Evolutionary conservation across 2,888 invertebrate genomes (phyloP).

Genomic region (Metacarcinus magister): DNA sequence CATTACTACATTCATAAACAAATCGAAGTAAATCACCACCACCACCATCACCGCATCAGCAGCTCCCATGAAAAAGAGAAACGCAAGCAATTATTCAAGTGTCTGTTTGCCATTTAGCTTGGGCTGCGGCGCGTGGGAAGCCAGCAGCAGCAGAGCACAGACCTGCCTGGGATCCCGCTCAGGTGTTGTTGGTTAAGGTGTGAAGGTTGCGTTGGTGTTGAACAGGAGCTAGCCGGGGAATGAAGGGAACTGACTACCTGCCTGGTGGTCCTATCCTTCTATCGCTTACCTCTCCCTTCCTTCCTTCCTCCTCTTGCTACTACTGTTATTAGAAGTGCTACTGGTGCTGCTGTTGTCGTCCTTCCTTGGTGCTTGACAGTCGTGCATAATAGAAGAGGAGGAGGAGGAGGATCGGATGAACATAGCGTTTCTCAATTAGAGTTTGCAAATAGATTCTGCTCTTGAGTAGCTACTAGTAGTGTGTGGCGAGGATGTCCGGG

Average conservation of each 20-base stretch:
- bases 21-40: too few relatives aligned
- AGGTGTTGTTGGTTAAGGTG: neutral
- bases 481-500: neutral
- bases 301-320: too few relatives aligned
- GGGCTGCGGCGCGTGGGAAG: neutral
- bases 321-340: neutral
- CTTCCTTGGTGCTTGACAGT: neutral
- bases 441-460: conserved; percentile 35
- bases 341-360: neutral
- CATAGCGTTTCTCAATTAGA: conserved; percentile 1
- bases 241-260: too few relatives aligned
- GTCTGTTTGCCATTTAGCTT: conserved; percentile 13
- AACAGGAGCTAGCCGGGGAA: neutral
- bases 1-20: neutral
- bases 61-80: neutral
- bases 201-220: neutral
- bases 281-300: too few relatives aligned
- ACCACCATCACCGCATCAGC: neutral
- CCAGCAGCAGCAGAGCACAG: neutral
- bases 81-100: neutral
- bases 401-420: neutral
- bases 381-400: neutral
- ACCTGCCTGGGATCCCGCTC: neutral
- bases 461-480: neutral
- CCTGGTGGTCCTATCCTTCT: too few relatives aligned